Evolutionary conservation across 2,888 invertebrate genomes (phyloP), one percentile per base, ranked within the genome.

Genomic region (Periphyllus acericola): DNA sequence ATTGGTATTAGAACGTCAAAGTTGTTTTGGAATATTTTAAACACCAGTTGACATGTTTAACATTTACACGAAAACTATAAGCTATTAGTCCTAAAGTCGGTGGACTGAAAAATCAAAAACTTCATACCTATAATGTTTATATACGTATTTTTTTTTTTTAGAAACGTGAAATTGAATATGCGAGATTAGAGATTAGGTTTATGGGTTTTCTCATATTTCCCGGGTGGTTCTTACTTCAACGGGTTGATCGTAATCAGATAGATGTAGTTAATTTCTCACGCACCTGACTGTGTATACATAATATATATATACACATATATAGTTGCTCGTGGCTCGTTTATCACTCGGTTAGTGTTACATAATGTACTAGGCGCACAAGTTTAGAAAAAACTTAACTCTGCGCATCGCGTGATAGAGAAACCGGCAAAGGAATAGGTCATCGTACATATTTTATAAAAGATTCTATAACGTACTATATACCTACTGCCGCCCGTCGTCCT

Each of bases 181-280:
- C n/a, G 29, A 60, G 84, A 86, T 79, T 79, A 86, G 85, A 86
- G 85, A 86, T 86, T 86, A 79, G 55, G 52, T 71, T 86, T 79
- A 79, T 52, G 79, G 17, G 71, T 55, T 86, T 86, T 52, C 85
- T 86, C 85, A 79, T 79, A 79, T 79, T 78, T 71, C 85, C n/a
- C 25, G n/a, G 6, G 79, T 52, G 79, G 68, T 79, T 21, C n/a
- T 52, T 46, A 75, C 66, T 84, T 60, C 3, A 76, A 32, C 52
- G 52, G 68, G 9, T n/a, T 52, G 85, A 85, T 85, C 34, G 68
- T 85, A 78, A 85, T 79, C 85, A 86, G 85, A 72, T 86, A 52
- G 60, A 76, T 66, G 60, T 55, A 79, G 85, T 86, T 86, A 55
- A 86, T 86, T 86, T 86, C 85, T 79, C 85, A 86, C 85, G 79